Percentiles rank a stretch among this genome's conserved stretches.
phyloP scores from a whole-genome alignment of 2,113 vertebrate species.

The Gopherus flavomarginatus region DNA sequence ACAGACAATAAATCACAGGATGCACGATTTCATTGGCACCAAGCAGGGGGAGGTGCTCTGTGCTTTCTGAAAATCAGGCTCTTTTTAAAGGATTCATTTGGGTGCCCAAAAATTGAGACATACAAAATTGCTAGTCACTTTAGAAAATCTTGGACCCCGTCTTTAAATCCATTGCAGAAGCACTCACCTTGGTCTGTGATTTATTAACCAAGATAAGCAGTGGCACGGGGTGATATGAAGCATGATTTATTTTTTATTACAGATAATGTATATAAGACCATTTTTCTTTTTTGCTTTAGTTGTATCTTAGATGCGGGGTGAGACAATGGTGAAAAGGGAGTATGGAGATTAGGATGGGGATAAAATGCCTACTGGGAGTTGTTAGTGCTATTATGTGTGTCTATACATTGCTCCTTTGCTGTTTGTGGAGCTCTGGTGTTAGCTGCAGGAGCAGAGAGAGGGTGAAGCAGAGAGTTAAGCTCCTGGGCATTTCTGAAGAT shows the following conservation, averaged over 20 bases:
- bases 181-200: neutral
- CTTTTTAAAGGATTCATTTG: neutral
- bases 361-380: neutral
- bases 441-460: neutral
- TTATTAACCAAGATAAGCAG: neutral
- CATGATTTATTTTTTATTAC: neutral
- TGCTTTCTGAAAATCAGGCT: neutral
- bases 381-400: neutral
- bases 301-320: neutral
- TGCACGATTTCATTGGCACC: neutral
- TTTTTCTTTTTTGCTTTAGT: neutral
- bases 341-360: neutral
- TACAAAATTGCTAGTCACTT: neutral
- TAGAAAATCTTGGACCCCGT: neutral
- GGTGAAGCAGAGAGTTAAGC: neutral
- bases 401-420: neutral
- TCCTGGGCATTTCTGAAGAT: neutral
- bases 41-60: neutral
- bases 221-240: neutral
- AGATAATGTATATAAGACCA: neutral
- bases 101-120: neutral
- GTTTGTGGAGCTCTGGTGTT: neutral
- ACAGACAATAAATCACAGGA: neutral
- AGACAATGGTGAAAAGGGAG: neutral
- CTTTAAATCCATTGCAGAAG: neutral